A percentile compares a stretch with the other conserved stretches of the same genome.
phyloP scores from a whole-genome alignment of 2,113 vertebrate species.

The Sorex fumeus region DNA sequence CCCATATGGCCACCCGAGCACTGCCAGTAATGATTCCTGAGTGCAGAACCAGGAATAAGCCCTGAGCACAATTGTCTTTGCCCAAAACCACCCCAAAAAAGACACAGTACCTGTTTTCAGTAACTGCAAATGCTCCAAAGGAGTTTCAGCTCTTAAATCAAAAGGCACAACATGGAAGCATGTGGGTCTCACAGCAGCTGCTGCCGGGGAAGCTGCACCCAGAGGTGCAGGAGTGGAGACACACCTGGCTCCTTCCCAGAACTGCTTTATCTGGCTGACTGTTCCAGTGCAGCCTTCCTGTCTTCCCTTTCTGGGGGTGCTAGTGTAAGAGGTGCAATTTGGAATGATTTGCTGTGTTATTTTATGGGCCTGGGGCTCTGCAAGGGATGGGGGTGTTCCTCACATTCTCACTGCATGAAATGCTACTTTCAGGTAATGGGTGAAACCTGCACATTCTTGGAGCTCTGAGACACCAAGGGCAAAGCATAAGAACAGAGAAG shows the following conservation, averaged over 20 bases:
- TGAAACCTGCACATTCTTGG: background rate
- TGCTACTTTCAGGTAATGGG: background rate
- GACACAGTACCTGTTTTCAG: background rate
- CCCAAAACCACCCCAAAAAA: no score
- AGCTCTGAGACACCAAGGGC: background rate
- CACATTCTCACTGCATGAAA: no score
- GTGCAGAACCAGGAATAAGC: no score
- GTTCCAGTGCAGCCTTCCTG: background rate
- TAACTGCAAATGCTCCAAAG: background rate
- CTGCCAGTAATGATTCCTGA: no score
- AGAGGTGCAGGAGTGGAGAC: background rate
- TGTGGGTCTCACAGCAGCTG: background rate
- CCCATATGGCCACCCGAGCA: no score
- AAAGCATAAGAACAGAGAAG: rapidly evolving
- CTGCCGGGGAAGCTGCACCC: background rate
- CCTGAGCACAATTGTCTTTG: no score
- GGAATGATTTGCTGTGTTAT: background rate
- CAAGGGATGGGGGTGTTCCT: no score
- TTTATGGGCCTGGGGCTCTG: background rate
- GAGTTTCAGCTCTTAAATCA: background rate
- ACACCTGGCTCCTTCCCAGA: background rate
- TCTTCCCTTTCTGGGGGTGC: background rate
- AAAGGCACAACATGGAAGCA: background rate
- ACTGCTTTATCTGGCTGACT: background rate
- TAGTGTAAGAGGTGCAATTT: background rate